Conservation (phyloP, 1,140 invertebrate species). For the Heliconius nattereri region DNA sequence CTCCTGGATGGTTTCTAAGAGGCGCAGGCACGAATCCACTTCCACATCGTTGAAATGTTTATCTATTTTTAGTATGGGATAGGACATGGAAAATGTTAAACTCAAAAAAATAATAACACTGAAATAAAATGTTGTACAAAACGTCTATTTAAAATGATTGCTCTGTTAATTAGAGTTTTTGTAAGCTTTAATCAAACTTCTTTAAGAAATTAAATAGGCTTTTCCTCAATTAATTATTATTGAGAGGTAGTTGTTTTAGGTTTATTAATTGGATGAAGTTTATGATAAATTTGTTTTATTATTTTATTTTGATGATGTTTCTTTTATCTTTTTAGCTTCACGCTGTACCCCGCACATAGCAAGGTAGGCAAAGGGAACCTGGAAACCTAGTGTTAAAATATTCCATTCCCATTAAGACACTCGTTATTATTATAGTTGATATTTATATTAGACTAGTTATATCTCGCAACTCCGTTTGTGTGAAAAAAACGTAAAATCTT, state of each 20-base stretch:
- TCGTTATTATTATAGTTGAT: no score
- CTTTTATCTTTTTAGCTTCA: no score
- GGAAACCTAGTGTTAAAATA: no score
- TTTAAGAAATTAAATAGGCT: neutral
- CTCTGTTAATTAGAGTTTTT: neutral
- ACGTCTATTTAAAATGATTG: neutral
- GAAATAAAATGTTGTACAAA: neutral
- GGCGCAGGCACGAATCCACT: neutral
- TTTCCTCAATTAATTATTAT: neutral
- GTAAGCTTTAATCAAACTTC: neutral
- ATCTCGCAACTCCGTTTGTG: no score
- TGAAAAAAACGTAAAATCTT: no score
- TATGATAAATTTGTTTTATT: neutral
- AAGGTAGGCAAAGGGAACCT: no score
- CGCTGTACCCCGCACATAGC: no score
- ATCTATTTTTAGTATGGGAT: neutral
- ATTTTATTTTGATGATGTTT: neutral
- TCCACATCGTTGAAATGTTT: neutral
- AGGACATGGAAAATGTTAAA: neutral
- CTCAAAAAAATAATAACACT: neutral
- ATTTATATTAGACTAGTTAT: no score
- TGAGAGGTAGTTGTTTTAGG: neutral
- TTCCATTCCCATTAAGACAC: no score
- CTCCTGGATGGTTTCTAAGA: neutral
- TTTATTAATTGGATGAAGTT: neutral